Conservation (phyloP, 2,888 invertebrate genomes). For the Plebejus argus region DNA sequence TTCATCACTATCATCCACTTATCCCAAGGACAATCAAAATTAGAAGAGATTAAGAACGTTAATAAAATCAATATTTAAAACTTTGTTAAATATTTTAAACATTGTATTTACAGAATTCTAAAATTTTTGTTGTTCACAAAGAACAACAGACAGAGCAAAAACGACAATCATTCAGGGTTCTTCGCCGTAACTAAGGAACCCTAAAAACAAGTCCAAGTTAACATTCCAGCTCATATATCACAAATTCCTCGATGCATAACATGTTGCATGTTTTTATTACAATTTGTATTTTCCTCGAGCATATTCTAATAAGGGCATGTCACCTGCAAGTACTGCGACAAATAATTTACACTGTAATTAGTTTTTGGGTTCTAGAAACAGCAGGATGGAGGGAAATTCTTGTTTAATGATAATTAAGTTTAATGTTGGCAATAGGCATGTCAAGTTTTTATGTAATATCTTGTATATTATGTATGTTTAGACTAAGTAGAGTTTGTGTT, state of each 20-base stretch:
- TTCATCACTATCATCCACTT: neutral
- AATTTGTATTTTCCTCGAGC: conserved; percentile 41
- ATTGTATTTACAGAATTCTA: too few species aligned
- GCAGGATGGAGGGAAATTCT: neutral
- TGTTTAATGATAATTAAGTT: conserved; percentile 16
- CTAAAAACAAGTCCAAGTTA: conserved; percentile 8
- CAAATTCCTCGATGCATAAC: conserved; percentile 13
- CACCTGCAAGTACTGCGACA: neutral
- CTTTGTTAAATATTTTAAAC: too few species aligned
- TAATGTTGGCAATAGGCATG: neutral
- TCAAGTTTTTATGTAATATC: neutral
- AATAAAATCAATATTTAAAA: too few species aligned
- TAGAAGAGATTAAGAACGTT: too few species aligned
- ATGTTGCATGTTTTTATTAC: conserved; percentile 11
- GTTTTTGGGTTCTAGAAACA: conserved; percentile 18
- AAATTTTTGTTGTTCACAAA: too few species aligned
- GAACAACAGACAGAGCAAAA: too few species aligned
- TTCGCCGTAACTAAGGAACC: neutral
- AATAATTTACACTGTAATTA: neutral
- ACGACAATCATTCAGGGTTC: neutral
- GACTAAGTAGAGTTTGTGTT: too few species aligned
- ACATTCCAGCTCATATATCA: conserved; percentile 8
- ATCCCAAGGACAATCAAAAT: too few species aligned
- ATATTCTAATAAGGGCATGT: neutral
- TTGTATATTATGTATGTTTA: too few species aligned